Percentiles rank a stretch among this genome's conserved stretches.
Evolutionary conservation across 2,797 vertebrate genomes (phyloP).

Genomic region (Aldrovandia affinis): DNA sequence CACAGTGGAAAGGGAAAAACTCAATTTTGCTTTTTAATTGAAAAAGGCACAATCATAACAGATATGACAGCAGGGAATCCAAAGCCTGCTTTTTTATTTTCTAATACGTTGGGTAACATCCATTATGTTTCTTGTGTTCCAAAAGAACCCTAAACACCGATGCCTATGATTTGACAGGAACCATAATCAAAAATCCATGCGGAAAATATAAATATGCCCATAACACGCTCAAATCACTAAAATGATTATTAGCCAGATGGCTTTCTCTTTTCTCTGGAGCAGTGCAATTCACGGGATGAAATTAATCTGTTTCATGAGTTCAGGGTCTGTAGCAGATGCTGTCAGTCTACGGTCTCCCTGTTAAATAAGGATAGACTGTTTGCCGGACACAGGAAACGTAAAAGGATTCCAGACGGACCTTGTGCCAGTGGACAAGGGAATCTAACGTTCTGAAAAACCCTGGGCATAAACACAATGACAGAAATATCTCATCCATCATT

Average conservation of each 20-base stretch:
- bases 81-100: conserved; percentile 18
- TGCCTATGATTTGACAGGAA: background rate
- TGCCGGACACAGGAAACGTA: conserved; percentile 15
- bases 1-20: conserved; percentile 38
- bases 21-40: conserved; percentile 30
- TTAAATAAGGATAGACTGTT: conserved; percentile 3
- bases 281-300: background rate
- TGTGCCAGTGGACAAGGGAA: conserved; percentile 18
- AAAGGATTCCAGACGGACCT: conserved; percentile 24
- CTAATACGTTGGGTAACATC: background rate
- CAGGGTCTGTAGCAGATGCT: conserved; percentile 7
- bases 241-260: conserved; percentile 25
- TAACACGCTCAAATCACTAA: background rate
- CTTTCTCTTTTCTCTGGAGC: conserved; percentile 4
- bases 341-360: background rate
- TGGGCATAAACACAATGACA: background rate
- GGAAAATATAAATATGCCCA: conserved; percentile 18
- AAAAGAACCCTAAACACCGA: background rate
- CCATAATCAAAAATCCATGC: background rate
- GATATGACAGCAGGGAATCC: background rate
- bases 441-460: conserved; percentile 5
- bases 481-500: background rate
- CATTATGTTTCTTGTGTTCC: background rate
- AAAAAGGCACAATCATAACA: background rate
- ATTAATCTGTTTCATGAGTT: conserved; percentile 23